A percentile compares a stretch with the other conserved stretches of the same genome.
Conservation (phyloP, 2,888 invertebrate species). For the Cataglyphis livida region DNA sequence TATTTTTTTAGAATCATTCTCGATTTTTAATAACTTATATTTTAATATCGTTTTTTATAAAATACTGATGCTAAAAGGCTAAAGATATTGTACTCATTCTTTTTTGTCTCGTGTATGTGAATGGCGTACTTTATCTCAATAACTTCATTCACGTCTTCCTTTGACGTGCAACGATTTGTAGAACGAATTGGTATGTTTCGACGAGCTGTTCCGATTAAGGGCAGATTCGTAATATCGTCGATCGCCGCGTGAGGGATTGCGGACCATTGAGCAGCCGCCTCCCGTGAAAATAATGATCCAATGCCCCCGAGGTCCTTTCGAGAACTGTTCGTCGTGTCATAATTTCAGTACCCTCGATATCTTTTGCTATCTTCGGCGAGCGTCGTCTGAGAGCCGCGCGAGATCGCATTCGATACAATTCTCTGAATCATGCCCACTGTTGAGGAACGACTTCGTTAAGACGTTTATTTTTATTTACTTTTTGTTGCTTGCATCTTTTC, state of each 20-base stretch:
- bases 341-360: slow-evolving; percentile 71
- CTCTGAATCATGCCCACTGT: slow-evolving; percentile 13
- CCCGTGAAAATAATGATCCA: slow-evolving; percentile 79
- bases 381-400: slow-evolving; percentile 45
- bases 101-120: neutral
- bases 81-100: neutral
- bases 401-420: slow-evolving; percentile 68
- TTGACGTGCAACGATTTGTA: slow-evolving; percentile 65
- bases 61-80: neutral
- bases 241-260: slow-evolving; percentile 73
- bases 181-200: slow-evolving; percentile 56
- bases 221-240: slow-evolving; percentile 75
- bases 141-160: slow-evolving; percentile 30
- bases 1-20: neutral
- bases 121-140: neutral
- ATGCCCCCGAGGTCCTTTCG: slow-evolving; percentile 70
- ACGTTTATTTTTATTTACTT: neutral
- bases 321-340: slow-evolving; percentile 67
- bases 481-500: neutral
- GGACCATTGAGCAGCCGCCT: slow-evolving; percentile 77
- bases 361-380: slow-evolving; percentile 48
- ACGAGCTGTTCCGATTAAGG: slow-evolving; percentile 71
- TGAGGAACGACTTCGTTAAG: neutral
- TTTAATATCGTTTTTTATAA: neutral
- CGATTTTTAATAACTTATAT: neutral